Conservation (phyloP, 2,888 invertebrate species). For the Idaea biselata region DNA sequence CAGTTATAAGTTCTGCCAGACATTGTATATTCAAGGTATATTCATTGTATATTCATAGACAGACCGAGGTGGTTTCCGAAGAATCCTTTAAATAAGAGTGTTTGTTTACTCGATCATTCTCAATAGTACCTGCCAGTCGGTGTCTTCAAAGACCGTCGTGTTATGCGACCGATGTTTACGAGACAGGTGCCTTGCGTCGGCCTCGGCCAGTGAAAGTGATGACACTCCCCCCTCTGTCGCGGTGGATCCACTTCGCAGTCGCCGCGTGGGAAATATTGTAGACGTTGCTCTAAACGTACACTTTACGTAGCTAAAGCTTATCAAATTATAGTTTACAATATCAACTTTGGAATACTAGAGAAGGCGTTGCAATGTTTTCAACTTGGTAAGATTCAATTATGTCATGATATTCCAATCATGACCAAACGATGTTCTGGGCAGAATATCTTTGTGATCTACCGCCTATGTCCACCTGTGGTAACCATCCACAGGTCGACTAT, state of each 20-base stretch:
- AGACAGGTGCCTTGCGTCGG: neutral
- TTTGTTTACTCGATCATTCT: neutral
- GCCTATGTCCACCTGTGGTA: too few relatives aligned
- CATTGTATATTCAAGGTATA: too few relatives aligned
- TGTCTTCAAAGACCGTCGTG: neutral
- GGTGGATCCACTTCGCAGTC: neutral
- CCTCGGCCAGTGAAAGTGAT: slow-evolving; percentile 1
- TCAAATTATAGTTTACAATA: neutral
- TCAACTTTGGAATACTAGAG: neutral
- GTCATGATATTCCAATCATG: too few relatives aligned
- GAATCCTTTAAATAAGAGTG: too few relatives aligned
- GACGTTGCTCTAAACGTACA: neutral
- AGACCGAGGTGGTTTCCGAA: too few relatives aligned
- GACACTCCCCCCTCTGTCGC: neutral
- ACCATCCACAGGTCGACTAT: too few relatives aligned
- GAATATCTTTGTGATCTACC: too few relatives aligned
- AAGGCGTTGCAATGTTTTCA: too few relatives aligned
- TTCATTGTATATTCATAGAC: too few relatives aligned
- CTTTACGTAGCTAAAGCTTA: neutral
- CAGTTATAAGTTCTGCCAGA: too few relatives aligned
- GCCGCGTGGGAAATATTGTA: neutral
- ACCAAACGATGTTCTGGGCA: too few relatives aligned
- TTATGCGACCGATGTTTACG: neutral
- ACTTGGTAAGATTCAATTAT: too few relatives aligned
- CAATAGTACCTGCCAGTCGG: neutral